phyloP scores from a whole-genome alignment of 2,113 vertebrate species.

The Gallinago undulata region DNA sequence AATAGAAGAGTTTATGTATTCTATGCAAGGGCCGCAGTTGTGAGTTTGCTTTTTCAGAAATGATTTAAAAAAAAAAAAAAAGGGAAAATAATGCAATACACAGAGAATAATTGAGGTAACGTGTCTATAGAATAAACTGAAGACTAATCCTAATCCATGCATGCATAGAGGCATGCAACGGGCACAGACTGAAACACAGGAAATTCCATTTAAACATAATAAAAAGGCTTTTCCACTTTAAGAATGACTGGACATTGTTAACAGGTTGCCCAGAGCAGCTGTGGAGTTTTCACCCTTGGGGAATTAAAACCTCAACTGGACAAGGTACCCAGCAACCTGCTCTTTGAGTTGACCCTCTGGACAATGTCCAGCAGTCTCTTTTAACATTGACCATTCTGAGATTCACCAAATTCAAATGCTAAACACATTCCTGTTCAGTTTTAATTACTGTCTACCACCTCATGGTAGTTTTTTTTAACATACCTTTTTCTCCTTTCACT shows the following conservation, averaged over 20 bases:
- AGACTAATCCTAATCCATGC: not conserved
- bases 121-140: not conserved
- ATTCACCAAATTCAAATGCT: not conserved
- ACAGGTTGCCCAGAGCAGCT: rapidly evolving
- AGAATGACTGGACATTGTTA: not conserved
- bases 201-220: not conserved
- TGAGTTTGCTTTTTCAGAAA: not conserved
- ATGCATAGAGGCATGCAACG: rapidly evolving
- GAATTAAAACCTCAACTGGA: not conserved
- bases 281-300: not conserved
- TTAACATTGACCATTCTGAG: not conserved
- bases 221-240: not conserved
- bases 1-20: not conserved
- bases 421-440: not conserved
- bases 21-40: not conserved
- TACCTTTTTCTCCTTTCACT: not conserved
- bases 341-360: not conserved
- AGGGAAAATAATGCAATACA: not conserved
- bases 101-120: not conserved
- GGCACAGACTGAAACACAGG: not conserved
- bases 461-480: not conserved
- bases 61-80: not conserved
- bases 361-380: not conserved
- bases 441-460: not conserved
- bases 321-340: not conserved